Base-by-base conservation (phyloP, 2,888 invertebrate species). In the Folsomia manolachei region DNA sequence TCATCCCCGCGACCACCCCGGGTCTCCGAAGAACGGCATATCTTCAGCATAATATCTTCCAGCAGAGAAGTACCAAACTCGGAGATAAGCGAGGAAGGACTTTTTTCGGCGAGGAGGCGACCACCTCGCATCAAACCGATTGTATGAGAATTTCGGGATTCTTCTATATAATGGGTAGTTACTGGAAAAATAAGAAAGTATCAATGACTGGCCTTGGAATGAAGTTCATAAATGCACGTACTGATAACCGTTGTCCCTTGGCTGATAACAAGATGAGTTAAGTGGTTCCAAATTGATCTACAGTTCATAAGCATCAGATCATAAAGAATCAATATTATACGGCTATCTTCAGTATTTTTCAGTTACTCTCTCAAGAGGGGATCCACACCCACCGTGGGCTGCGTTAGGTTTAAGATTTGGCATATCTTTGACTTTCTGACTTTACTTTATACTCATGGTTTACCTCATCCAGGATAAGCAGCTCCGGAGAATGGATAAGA, bases 91-190 rank as follows among this genome's bases (percentile, higher is more conserved):
- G 90, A 89, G 78, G 91, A 90, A 0, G 96, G 96, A 18, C 91
- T 91, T 84, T 95, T 92, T 85, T 97, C 96, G 0, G 95, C 95
- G 81, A 97, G 85, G 65, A 97, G 87, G 70, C 91, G 88, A 0
- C 96, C 96, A 82, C 92, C 93, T 77, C 96, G 87, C 96, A 97
- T 96, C 78, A 97, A 85, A 72, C 96, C 96, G 83, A 96, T 95
- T 56, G 71, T 71, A n/a, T 74, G 27, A n/a, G 74, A 71, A 11
- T 71, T 61, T 14, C 63, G 52, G 1, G 74, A 69, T 27, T 74
- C 74, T 63, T 71, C 71, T 24, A 74, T 71, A 63, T 74, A 74
- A 70, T 71, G 74, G 26, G 61, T 7, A 2, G 66, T 27, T 2
- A 51, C n/a, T n/a, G n/a, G n/a, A n/a, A n/a, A n/a, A n/a, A n/a